Conservation (phyloP, 92 coral and sea anemone species). For the Parazoanthus swiftii region DNA sequence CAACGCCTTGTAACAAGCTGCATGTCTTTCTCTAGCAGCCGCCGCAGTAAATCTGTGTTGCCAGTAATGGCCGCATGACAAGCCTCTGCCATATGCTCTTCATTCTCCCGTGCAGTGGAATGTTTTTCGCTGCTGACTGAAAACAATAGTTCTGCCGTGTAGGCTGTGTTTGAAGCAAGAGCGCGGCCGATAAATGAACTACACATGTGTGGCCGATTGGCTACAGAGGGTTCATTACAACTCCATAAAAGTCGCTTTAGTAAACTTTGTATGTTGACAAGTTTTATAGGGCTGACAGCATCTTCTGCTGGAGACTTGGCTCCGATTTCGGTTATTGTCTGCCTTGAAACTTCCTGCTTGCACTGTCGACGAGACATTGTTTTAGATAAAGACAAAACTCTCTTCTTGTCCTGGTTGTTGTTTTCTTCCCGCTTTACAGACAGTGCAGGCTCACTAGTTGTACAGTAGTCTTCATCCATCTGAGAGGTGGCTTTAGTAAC, state of each 20-base stretch:
- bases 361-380: not conserved
- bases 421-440: not conserved
- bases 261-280: not conserved
- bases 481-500: not conserved
- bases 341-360: not conserved
- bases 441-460: not conserved
- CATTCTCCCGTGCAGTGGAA: not conserved
- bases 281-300: not conserved
- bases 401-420: not conserved
- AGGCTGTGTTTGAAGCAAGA: slow-evolving; percentile 15
- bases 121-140: not conserved
- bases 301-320: not conserved
- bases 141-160: not conserved
- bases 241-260: not conserved
- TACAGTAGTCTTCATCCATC: not conserved
- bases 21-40: not conserved
- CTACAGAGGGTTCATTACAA: not conserved
- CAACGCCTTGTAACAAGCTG: slow-evolving; percentile 30
- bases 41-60: not conserved
- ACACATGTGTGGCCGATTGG: not conserved
- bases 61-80: slow-evolving; percentile 32
- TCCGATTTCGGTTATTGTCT: not conserved
- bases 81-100: not conserved
- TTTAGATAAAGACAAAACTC: not conserved
- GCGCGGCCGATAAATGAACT: not conserved